Evolutionary conservation across 1,140 invertebrate genomes (phyloP).

Genomic region (Zaprionus vittiger): DNA sequence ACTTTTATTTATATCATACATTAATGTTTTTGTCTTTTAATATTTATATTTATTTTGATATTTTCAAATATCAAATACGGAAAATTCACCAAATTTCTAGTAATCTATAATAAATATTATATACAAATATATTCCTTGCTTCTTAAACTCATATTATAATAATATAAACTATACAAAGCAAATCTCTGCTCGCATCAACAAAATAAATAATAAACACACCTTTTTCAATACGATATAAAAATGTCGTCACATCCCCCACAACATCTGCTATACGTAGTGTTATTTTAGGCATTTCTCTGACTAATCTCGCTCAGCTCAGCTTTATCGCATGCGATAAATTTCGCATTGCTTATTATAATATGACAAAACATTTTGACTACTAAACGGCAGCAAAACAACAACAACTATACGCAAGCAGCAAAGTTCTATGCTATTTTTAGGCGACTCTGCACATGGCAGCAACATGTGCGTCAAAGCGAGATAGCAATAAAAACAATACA

Average conservation of each 20-base stretch:
- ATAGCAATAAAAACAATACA: conserved; percentile 39
- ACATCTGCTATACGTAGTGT: neutral
- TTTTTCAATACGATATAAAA: neutral
- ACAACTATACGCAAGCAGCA: neutral
- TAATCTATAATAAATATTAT: too few relatives aligned
- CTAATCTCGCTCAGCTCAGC: neutral
- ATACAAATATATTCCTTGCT: too few relatives aligned
- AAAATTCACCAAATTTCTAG: too few relatives aligned
- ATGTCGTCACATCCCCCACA: neutral
- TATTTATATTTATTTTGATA: too few relatives aligned
- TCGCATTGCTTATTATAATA: conserved; percentile 1
- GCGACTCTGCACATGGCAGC: conserved; percentile 10
- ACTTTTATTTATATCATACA: too few relatives aligned
- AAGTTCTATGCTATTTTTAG: conserved; percentile 32
- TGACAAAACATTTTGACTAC: neutral
- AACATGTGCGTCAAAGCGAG: conserved; percentile 24
- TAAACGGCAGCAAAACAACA: neutral
- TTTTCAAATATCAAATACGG: too few relatives aligned
- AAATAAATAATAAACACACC: neutral
- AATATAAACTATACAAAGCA: neutral
- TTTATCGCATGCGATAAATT: conserved; percentile 16
- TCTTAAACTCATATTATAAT: neutral
- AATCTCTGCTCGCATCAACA: neutral
- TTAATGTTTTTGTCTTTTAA: too few relatives aligned
- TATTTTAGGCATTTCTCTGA: conserved; percentile 6